Percentiles rank a stretch among this genome's conserved stretches.
phyloP scores from a whole-genome alignment of 1,140 invertebrate species.

The Lordiphosa collinella region DNA sequence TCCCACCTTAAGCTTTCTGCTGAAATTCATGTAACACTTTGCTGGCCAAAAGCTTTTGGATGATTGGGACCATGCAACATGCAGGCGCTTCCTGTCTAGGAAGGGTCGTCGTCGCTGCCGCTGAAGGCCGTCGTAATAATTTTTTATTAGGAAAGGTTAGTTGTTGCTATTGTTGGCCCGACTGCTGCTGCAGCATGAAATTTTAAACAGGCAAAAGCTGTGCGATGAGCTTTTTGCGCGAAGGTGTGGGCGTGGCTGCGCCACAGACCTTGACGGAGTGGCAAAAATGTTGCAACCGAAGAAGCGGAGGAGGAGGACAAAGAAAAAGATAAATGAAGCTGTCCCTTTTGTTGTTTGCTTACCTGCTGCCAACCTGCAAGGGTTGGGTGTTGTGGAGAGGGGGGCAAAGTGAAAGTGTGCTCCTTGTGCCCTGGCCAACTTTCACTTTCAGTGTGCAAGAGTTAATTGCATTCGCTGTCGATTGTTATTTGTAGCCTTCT shows the following conservation, averaged over 20 bases:
- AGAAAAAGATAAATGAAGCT: constrained; percentile 12
- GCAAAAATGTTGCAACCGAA: constrained; percentile 36
- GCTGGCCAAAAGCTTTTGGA: constrained; percentile 35
- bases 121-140: constrained; percentile 68
- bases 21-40: constrained; percentile 38
- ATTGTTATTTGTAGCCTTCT: constrained; percentile 19
- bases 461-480: constrained; percentile 27
- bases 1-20: constrained; percentile 20
- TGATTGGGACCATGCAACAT: constrained; percentile 24
- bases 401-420: constrained; percentile 20
- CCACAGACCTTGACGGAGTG: constrained; percentile 44
- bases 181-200: constrained; percentile 26
- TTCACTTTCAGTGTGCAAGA: constrained; percentile 22
- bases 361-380: constrained; percentile 13
- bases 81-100: constrained; percentile 23
- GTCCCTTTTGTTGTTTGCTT: constrained; percentile 30
- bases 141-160: constrained; percentile 73
- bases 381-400: too few relatives aligned
- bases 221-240: constrained; percentile 54
- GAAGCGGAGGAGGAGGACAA: background rate
- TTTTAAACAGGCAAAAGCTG: constrained; percentile 45
- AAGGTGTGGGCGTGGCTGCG: constrained; percentile 41
- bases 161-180: constrained; percentile 48
- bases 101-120: constrained; percentile 9
- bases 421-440: constrained; percentile 14